These are phyloP conservation scores for Empis livida DNA, from an alignment of 2,888 invertebrate genomes.

Conservation along the genomic window DNA sequence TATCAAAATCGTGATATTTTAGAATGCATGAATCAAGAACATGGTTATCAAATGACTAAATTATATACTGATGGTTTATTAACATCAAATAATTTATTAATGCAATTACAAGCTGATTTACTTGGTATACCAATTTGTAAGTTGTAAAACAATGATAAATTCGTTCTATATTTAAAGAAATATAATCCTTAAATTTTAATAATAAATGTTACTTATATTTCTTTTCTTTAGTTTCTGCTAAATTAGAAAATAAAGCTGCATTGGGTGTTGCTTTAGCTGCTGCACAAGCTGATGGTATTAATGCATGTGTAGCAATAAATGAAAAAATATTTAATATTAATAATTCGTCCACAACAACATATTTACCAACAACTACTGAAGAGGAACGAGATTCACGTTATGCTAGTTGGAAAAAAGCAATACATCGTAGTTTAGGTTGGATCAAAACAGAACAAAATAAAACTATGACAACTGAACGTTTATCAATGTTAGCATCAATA, in stretches of 20 bases:
- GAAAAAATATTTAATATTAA: slow-evolving; percentile 38
- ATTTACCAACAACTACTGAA: slow-evolving; percentile 66
- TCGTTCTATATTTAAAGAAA: background rate
- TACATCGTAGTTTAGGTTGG: slow-evolving; percentile 85
- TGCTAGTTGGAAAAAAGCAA: slow-evolving; percentile 90
- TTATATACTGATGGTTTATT: slow-evolving; percentile 90
- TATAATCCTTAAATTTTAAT: background rate
- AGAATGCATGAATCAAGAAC: slow-evolving; percentile 90
- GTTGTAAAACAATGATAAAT: slow-evolving; percentile 27
- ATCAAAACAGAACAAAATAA: slow-evolving; percentile 58
- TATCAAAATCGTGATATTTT: slow-evolving; percentile 91
- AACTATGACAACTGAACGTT: slow-evolving; percentile 72
- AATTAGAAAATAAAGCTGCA: slow-evolving; percentile 78
- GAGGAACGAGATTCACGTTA: slow-evolving; percentile 73
- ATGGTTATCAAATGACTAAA: slow-evolving; percentile 67
- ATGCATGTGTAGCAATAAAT: slow-evolving; percentile 52
- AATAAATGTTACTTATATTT: background rate
- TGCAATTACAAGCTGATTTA: slow-evolving; percentile 94
- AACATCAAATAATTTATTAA: slow-evolving; percentile 76
- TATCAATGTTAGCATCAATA: slow-evolving; percentile 62
- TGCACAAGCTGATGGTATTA: slow-evolving; percentile 61
- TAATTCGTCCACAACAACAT: slow-evolving; percentile 56
- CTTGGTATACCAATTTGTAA: slow-evolving; percentile 80
- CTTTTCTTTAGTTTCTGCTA: slow-evolving; percentile 52
- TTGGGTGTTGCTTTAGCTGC: slow-evolving; percentile 91